These are phyloP conservation scores for Amphipoea oculea DNA, from an alignment of 2,888 invertebrate genomes.

Conservation along the genomic window DNA sequence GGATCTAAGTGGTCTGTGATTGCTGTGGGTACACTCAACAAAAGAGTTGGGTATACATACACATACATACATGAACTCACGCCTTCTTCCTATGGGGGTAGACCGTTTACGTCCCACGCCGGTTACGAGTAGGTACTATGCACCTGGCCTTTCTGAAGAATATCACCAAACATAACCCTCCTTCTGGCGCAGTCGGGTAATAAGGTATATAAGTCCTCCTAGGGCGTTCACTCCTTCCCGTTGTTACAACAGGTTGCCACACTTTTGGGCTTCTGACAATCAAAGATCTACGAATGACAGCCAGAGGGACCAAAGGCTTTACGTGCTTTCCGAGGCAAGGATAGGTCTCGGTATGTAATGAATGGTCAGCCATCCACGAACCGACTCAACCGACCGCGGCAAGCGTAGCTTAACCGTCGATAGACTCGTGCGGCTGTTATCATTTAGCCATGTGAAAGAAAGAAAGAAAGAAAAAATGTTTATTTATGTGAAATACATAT, in stretches of 20 bases:
- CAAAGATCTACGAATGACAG: not conserved
- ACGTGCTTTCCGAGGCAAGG: not conserved
- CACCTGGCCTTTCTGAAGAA: no score
- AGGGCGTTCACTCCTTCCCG: not conserved
- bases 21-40: constrained; percentile 19
- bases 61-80: not conserved
- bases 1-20: constrained; percentile 29
- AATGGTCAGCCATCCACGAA: not conserved
- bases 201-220: not conserved
- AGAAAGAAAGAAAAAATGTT: no score
- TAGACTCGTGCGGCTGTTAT: not conserved
- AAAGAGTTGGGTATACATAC: not conserved
- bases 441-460: not conserved
- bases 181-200: no score
- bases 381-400: no score
- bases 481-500: not conserved
- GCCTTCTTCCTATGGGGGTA: not conserved
- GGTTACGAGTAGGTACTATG: no score
- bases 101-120: no score
- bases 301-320: not conserved
- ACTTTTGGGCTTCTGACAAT: not conserved
- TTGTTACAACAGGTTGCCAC: not conserved
- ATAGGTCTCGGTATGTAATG: not conserved
- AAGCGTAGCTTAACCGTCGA: not conserved
- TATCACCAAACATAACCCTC: no score